A percentile compares a stretch with the other conserved stretches of the same genome.
These are phyloP conservation scores for Drosophila pallidifrons DNA, from an alignment of 1,140 invertebrate genomes.

Conservation along the genomic window DNA sequence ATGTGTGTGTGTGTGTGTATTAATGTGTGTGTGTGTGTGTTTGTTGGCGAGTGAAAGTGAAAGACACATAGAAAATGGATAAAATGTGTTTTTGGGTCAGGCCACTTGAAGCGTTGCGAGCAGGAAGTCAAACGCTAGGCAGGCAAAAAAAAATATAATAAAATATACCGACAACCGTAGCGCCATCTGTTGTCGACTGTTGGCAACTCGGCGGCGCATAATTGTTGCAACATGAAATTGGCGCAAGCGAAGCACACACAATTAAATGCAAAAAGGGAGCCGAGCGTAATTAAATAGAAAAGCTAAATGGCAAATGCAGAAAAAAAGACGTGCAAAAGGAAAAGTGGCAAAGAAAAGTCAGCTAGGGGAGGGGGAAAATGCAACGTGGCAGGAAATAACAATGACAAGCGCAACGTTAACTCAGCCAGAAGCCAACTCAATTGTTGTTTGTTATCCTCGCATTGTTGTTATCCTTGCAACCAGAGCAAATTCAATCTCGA, in stretches of 20 bases:
- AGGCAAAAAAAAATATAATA: conserved; percentile 14
- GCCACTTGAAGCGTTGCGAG: conserved; percentile 70
- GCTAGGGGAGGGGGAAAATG: not conserved
- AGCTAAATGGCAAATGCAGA: conserved; percentile 46
- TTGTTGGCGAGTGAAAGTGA: conserved; percentile 72
- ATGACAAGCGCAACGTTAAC: conserved; percentile 16
- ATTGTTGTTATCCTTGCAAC: not conserved
- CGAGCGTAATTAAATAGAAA: conserved; percentile 73
- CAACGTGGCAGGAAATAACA: conserved; percentile 28
- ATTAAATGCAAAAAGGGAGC: conserved; percentile 72
- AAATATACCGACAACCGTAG: not conserved
- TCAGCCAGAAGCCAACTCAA: not conserved
- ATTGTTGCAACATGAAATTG: conserved; percentile 70
- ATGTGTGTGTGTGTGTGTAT: conserved; percentile 25
- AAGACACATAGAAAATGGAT: conserved; percentile 49
- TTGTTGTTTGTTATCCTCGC: conserved; percentile 27
- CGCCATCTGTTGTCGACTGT: not conserved
- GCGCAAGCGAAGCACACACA: conserved; percentile 66
- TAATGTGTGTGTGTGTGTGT: not conserved
- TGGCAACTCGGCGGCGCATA: conserved; percentile 35
- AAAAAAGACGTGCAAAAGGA: conserved; percentile 2
- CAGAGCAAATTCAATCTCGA: conserved; percentile 13
- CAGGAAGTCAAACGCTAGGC: conserved; percentile 51
- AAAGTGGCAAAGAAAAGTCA: conserved; percentile 7
- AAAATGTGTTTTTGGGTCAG: conserved; percentile 84